Evolutionary conservation across 2,888 invertebrate genomes (phyloP).

Genomic region (Mesorhabditis sp.): DNA sequence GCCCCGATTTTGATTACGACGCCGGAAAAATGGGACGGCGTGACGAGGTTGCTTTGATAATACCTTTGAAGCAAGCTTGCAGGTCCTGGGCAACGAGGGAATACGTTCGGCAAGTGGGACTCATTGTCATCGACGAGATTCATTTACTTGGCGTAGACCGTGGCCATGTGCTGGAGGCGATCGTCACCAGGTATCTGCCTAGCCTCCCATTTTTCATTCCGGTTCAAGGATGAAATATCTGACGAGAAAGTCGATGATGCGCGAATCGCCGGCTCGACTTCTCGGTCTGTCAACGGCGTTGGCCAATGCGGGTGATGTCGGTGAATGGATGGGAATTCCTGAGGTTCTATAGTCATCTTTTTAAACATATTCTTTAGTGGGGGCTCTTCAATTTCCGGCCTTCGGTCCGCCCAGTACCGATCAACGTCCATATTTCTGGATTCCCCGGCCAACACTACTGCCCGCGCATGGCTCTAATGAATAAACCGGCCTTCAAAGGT

Average conservation of each 20-base stretch:
- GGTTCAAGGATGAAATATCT: conserved; percentile 43
- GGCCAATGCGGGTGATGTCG: conserved; percentile 92
- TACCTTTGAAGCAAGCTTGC: neutral
- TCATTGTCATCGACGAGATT: conserved; percentile 87
- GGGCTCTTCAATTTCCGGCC: conserved; percentile 97
- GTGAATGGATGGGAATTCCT: conserved; percentile 86
- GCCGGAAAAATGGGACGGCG: conserved; percentile 99
- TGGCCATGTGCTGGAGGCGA: conserved; percentile 79
- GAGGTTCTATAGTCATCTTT: conserved; percentile 28
- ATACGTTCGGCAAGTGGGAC: conserved; percentile 70
- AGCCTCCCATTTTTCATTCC: neutral
- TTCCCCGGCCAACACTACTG: conserved; percentile 98
- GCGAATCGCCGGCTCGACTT: conserved; percentile 71
- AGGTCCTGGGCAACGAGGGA: conserved; percentile 83
- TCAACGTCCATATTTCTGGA: conserved; percentile 88
- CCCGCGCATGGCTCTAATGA: conserved; percentile 98
- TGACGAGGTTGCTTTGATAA: conserved; percentile 67
- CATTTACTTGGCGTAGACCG: conserved; percentile 75
- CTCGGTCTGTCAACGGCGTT: conserved; percentile 94
- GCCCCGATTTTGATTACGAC: conserved; percentile 95
- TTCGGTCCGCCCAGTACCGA: conserved; percentile 91
- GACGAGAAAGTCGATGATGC: conserved; percentile 35
- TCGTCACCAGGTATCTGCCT: conserved; percentile 76
- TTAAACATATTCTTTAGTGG: conserved; percentile 63
- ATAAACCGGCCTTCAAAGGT: conserved; percentile 90